Conservation (phyloP, 2,888 invertebrate genomes). For the Heteromurus nitidus region DNA sequence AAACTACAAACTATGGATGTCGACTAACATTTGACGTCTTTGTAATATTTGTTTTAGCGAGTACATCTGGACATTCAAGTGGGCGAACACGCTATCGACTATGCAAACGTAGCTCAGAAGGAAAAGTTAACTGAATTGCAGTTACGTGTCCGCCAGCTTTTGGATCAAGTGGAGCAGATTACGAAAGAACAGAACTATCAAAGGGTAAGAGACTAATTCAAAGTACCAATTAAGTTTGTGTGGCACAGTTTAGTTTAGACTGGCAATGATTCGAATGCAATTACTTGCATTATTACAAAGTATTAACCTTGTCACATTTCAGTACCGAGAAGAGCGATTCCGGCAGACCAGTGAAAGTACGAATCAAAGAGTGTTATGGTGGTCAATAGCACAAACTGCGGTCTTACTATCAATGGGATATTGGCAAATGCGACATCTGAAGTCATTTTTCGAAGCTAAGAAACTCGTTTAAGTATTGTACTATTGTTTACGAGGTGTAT, state of each 20-base stretch:
- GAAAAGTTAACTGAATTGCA: constrained; percentile 97
- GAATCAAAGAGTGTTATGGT: constrained; percentile 95
- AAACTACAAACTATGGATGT: not conserved
- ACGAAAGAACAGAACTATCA: constrained; percentile 99
- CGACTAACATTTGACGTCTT: not conserved
- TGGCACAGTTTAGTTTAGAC: too few relatives aligned
- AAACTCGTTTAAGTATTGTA: constrained; percentile 91
- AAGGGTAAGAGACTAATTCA: too few relatives aligned
- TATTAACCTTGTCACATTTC: too few relatives aligned
- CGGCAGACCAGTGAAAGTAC: constrained; percentile 98
- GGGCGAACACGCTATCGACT: constrained; percentile 98
- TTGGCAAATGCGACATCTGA: constrained; percentile 99
- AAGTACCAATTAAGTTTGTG: too few relatives aligned
- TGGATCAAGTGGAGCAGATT: constrained; percentile 99
- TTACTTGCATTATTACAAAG: too few relatives aligned
- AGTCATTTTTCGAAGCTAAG: constrained; percentile 99
- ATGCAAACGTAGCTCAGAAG: constrained; percentile 96
- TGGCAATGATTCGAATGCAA: too few relatives aligned
- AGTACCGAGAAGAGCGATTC: constrained; percentile 92
- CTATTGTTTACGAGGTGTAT: too few relatives aligned
- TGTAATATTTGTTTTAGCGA: constrained; percentile 75
- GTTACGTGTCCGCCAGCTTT: constrained; percentile 92
- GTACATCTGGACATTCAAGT: constrained; percentile 99
- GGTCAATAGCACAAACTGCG: constrained; percentile 93
- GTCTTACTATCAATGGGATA: constrained; percentile 94